Percentiles rank a stretch among this genome's conserved stretches.
phyloP scores from a whole-genome alignment of 1,140 invertebrate genomes.

The Drosophila nasuta region DNA sequence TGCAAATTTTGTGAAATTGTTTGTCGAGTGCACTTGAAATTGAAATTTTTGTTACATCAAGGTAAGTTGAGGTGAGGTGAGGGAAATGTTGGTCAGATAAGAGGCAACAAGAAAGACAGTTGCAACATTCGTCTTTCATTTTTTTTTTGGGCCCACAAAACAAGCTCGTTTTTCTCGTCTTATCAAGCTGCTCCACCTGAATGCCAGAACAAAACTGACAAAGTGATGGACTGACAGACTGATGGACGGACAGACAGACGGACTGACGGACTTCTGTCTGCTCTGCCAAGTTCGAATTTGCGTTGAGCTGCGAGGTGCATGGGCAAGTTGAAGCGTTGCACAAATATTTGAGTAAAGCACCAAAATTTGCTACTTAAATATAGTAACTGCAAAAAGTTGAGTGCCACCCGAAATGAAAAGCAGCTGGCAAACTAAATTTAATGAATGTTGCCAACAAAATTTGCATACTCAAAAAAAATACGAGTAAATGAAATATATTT shows the following conservation, averaged over 20 bases:
- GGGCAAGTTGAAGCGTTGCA: slow-evolving; percentile 67
- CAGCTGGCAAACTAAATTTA: slow-evolving; percentile 74
- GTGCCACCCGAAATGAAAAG: slow-evolving; percentile 38
- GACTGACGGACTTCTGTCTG: slow-evolving; percentile 1
- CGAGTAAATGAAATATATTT: slow-evolving; percentile 52
- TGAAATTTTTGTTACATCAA: slow-evolving; percentile 66
- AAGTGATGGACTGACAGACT: slow-evolving; percentile 40
- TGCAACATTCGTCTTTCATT: slow-evolving; percentile 20
- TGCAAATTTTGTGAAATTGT: slow-evolving; percentile 73
- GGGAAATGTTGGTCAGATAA: slow-evolving; percentile 21
- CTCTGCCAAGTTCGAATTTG: not conserved
- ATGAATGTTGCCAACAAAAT: slow-evolving; percentile 66
- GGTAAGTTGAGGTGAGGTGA: not conserved
- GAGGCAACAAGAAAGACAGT: slow-evolving; percentile 62
- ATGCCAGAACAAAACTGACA: slow-evolving; percentile 49
- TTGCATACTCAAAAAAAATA: slow-evolving; percentile 51
- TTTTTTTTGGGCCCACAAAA: slow-evolving; percentile 55
- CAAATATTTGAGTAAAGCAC: slow-evolving; percentile 79
- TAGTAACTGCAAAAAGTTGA: slow-evolving; percentile 60
- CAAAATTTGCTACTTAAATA: slow-evolving; percentile 78
- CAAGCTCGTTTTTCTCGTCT: slow-evolving; percentile 65
- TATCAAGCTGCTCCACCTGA: slow-evolving; percentile 57
- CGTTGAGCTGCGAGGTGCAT: slow-evolving; percentile 1
- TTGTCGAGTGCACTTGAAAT: slow-evolving; percentile 76
- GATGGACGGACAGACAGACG: slow-evolving; percentile 8